Base-by-base conservation (phyloP, 2,113 vertebrate genomes). In the Mus pahari region DNA sequence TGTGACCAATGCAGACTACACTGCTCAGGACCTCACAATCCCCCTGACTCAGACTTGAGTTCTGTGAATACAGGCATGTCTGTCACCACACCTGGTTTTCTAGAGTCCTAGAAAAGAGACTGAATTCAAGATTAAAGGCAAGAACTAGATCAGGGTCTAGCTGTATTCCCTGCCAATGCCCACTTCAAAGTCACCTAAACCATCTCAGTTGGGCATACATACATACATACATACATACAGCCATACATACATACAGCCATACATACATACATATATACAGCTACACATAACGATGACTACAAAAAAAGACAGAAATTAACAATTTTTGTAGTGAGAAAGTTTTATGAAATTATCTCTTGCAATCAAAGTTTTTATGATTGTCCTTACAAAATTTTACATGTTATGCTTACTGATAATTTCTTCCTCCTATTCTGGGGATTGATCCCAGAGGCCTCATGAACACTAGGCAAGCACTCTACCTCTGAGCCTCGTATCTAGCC, bases 51-150 rank as follows among this genome's bases (percentile, higher is more conserved):
- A n/a, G 48, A 70, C 13, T 10, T 70, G 14, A 50, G 45, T 86
- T 36, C 84, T 70, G 48, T 19, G 33, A 68, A 66, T 68, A 86
- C 45, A 70, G 17, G 64, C 12, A 50, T 36, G 14, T 50, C 11
- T 50, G 45, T 48, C 42, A 53, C 28, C 42, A 86, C 12, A 68
- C 28, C 64, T n/a, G 31, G 45, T 19, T 70, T 42, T 14, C 70
- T 39, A 70, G 28, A 36, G 33, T 36, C 62, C 84, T 73, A 86
- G 82, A 39, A 82, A 19, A 90, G 48, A 39, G 14, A 74, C 60
- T 74, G 60, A 92, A n/a, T 71, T 94, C 64, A 90, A 42, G 79
- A 73, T 7, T 93, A n/a, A 92, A 95, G 55, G 68, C 50, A 91
- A 82, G 39, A 45, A 84, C 31, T 26, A 73, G 10, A 73, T 89